Base-by-base conservation (phyloP, 2,888 invertebrate genomes). In the Onthophagus sagittarius region DNA sequence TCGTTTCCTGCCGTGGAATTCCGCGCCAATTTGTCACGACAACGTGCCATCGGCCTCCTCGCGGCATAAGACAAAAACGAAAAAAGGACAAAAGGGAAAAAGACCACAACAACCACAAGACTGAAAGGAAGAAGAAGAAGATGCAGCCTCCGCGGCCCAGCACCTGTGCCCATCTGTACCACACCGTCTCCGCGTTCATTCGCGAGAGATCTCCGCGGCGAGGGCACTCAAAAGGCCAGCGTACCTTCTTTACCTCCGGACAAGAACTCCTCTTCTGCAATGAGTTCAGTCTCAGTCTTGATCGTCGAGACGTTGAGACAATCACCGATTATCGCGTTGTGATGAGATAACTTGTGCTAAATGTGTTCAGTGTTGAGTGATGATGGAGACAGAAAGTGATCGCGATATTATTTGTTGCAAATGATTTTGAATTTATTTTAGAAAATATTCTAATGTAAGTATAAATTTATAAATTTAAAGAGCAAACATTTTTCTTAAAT, bases 171-270 rank as follows among this genome's bases (percentile, higher is more conserved):
- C 15, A 67, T 67, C 67, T 67, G 67, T 67, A 67, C 67, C 67
- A 67, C 39, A 53, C 39, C 39, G 39, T 7, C 39, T 53, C 39
- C 11, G 39, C 39, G 23, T 23, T 53, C 39, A 53, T 53, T 53
- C 39, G 39, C 39, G 39, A 53, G 23, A 23, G 39, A 53, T 53
- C 39, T 53, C 39, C 39, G n/a, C 23, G n/a, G 64, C n/a, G 15
- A n/a, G 67, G 67, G n/a, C 31, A 23, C 65, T 64, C 72, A 72
- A 72, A 23, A 72, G 72, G 72, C 64, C 72, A 72, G 65, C 72
- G 72, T 64, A 72, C 72, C 64, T 72, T 23, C 23, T 23, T 72
- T 72, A 72, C 72, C 72, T 63, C 64, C 64, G 15, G 63, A 31
- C 63, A 64, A 39, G 64, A 65, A 15, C 23, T 63, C 65, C 72